phyloP scores from a whole-genome alignment of 2,797 vertebrate species.

The Bradypus variegatus region DNA sequence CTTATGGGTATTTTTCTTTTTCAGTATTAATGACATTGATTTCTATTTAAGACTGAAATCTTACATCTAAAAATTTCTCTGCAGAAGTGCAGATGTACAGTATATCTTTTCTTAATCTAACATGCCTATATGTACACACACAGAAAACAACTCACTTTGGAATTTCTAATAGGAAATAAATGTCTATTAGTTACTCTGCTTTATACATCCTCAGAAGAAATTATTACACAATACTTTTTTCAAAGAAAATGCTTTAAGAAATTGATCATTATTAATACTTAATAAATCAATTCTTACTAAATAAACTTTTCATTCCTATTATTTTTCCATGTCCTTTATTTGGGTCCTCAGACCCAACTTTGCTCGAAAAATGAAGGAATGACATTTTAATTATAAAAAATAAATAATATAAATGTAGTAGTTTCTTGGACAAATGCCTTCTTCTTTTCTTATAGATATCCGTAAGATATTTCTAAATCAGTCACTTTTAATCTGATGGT shows the following conservation, averaged over 20 bases:
- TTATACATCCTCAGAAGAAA: conserved; percentile 1
- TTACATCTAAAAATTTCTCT: conserved; percentile 33
- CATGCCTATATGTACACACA: not conserved
- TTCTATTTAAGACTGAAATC: conserved; percentile 39
- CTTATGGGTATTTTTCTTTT: not conserved
- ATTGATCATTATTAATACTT: conserved; percentile 18
- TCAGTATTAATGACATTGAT: conserved; percentile 13
- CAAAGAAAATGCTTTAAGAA: conserved; percentile 4
- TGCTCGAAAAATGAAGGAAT: not conserved
- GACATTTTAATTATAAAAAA: conserved; percentile 15
- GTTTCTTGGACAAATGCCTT: conserved; percentile 12
- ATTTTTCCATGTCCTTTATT: conserved; percentile 29
- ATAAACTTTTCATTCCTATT: not conserved
- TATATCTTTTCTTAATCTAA: conserved; percentile 15
- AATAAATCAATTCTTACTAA: conserved; percentile 16
- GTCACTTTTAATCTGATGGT: not conserved
- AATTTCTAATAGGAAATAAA: conserved; percentile 41
- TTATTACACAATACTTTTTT: conserved; percentile 16
- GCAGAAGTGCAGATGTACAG: not conserved
- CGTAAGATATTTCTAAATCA: conserved; percentile 18
- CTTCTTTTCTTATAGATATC: conserved; percentile 11
- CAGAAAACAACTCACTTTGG: not conserved
- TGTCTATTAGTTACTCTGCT: conserved; percentile 10
- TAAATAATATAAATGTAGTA: not conserved
- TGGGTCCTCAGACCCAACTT: not conserved